A percentile compares a stretch with the other conserved stretches of the same genome.
phyloP scores from a whole-genome alignment of 2,113 vertebrate species.

The Podarcis muralis region DNA sequence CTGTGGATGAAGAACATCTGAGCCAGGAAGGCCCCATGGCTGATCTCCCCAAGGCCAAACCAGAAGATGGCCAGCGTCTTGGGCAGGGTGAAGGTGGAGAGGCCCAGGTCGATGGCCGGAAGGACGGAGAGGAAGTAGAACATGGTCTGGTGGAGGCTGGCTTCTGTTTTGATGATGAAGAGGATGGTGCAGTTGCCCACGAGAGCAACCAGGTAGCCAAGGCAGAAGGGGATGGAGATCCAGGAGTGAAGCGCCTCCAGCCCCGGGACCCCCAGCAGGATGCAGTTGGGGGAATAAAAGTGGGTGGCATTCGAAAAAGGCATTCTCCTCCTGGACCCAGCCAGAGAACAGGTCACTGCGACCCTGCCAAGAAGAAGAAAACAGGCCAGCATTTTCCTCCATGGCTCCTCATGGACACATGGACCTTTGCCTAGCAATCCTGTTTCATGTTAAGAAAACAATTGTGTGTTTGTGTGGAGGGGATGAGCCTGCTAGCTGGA shows the following conservation, averaged over 20 bases:
- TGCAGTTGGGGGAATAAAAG: neutral
- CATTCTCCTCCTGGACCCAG: neutral
- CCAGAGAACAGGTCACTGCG: too few relatives aligned
- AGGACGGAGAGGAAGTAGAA: neutral
- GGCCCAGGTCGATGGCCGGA: neutral
- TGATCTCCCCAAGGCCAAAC: neutral
- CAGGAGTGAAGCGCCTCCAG: neutral
- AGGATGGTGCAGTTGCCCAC: neutral
- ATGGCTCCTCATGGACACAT: too few relatives aligned
- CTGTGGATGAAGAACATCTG: constrained; percentile 71
- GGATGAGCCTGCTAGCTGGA: too few relatives aligned
- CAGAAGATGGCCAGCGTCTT: constrained; percentile 6
- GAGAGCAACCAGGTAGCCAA: neutral
- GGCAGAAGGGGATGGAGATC: neutral
- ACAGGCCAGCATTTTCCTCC: too few relatives aligned
- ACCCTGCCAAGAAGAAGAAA: too few relatives aligned
- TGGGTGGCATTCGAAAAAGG: neutral
- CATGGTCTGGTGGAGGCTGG: constrained; percentile 6
- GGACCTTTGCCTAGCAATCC: too few relatives aligned
- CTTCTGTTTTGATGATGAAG: neutral
- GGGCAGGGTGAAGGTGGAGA: neutral
- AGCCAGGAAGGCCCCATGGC: constrained; percentile 19
- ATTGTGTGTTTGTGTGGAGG: too few relatives aligned
- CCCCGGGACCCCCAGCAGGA: neutral
- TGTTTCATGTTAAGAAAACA: too few relatives aligned